Base-by-base conservation (phyloP, 2,113 vertebrate genomes). In the Felis chaus region DNA sequence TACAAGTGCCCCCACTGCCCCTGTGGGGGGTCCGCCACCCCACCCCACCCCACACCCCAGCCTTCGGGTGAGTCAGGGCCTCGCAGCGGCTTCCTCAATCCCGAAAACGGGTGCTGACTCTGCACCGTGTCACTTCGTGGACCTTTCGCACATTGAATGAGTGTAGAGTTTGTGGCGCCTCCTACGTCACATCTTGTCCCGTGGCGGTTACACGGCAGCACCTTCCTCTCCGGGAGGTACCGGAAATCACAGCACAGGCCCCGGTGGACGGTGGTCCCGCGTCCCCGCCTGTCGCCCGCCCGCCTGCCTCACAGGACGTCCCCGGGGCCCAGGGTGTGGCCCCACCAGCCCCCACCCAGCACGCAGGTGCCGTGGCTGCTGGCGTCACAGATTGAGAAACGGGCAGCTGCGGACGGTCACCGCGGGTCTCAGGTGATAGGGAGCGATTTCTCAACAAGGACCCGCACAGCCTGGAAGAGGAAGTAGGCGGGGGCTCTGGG, bases 11-110 rank as follows among this genome's bases (percentile, higher is more conserved):
- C 39, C 7, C 4, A 0, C 39, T 18, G 3, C 68, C 63, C 16
- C 14, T 3, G 0, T 16, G 0, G 57, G 45, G 7, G 45, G 7
- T 3, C 6, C 11, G 0, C 41, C 4, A 0, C n/a, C 12, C 3
- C 27, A 23, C 7, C 15, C 9, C 45, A 45, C 45, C 45, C 21
- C 7, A 1, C 36, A 36, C 74, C 6, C 76, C 5, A 74, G 80
- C 4, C 21, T 8, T 16, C 3, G 19, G 65, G 33, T 3, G 12
- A n/a, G 39, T 7, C 10, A 14, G 14, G 57, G 39, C 73, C n/a
- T 2, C 8, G 27, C 69, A 9, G 16, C 23, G 50, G 50, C 3
- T 0, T 33, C 3, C 21, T 29, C 21, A 2, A 21, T 31, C 31
- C 23, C 7, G 39, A n/a, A 45, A 45, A 19, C 13, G 1, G 9